Evolutionary conservation across 2,113 vertebrate genomes (phyloP), one percentile per base, ranked within the genome.

Genomic region (Tragelaphus imberbis): DNA sequence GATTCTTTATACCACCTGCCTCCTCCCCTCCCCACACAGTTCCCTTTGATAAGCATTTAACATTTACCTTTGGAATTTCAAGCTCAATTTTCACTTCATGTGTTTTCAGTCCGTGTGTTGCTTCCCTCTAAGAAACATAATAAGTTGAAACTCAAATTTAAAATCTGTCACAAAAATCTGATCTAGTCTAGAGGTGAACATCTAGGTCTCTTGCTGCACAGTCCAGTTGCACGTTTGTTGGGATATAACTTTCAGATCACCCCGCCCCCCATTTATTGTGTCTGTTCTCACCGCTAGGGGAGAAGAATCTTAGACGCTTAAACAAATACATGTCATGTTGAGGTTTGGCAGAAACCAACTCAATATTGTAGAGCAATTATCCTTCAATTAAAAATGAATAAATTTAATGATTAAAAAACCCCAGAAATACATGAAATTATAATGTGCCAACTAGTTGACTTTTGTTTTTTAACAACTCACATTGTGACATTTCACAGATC

Each of bases 41-140:
- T 65, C 30, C 40, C 19, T 68, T 80, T 51, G 56, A 65, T 47
- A 56, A 77, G 19, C 49, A n/a, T 36, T 81, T 90, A n/a, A 40
- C 44, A 44, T 61, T 91, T 82, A 47, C 82, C 53, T 88, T 88
- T 82, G 68, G 44, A 82, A 58, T 71, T 90, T 51, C 17, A 11
- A 91, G 84, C 88, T 82, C 53, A 88, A 4, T 94, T 94, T 94
- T 94, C 16, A 81, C 12, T 80, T 33, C 51, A 28, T 71, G 33
- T 85, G 14, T 90, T 86, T 96, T 80, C 51, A 56, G 49, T 51
- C 28, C 25, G 4, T 79, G 25, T n/a, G 23, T 30, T 87, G 51
- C 82, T 91, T 65, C 4, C 17, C 27, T 90, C 30, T 58, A 82
- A 82, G n/a, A 87, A 94, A 82, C 33, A 58, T 15, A 14, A 51